phyloP scores from a whole-genome alignment of 2,113 vertebrate species.

The Pimephales promelas region DNA sequence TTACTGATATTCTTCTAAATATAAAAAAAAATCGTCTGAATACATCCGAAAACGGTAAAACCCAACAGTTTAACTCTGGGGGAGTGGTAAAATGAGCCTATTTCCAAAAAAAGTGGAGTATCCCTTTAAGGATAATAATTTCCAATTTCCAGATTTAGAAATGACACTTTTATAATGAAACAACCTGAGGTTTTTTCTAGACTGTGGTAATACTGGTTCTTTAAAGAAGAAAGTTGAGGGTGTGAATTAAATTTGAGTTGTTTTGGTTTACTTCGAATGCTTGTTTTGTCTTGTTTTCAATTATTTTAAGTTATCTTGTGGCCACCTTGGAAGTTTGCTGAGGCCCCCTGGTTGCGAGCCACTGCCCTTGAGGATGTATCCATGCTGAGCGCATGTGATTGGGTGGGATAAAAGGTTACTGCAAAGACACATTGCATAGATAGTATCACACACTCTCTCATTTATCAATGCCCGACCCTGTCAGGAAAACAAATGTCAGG shows the following conservation, averaged over 20 bases:
- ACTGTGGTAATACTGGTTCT: neutral
- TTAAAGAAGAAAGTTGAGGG: neutral
- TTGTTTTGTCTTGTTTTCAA: neutral
- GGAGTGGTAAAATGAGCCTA: too few species aligned
- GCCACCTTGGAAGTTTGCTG: neutral
- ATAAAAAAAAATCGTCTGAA: too few species aligned
- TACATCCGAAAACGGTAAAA: too few species aligned
- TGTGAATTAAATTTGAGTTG: neutral
- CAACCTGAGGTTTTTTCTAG: neutral
- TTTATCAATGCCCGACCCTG: constrained; percentile 41
- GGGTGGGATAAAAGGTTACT: neutral
- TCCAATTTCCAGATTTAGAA: neutral
- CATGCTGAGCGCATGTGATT: neutral
- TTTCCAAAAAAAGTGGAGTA: too few species aligned
- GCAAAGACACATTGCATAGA: constrained; percentile 38
- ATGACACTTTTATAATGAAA: neutral
- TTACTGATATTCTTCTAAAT: too few species aligned
- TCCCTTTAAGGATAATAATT: too few species aligned
- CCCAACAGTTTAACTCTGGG: too few species aligned
- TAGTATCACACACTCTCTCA: neutral
- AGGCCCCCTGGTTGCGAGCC: neutral
- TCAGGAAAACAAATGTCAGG: constrained; percentile 43
- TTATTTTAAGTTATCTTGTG: neutral
- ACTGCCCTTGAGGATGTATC: neutral
- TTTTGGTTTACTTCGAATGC: neutral